Base-by-base conservation (phyloP, 2,113 vertebrate species). In the Oryzias woworae region DNA sequence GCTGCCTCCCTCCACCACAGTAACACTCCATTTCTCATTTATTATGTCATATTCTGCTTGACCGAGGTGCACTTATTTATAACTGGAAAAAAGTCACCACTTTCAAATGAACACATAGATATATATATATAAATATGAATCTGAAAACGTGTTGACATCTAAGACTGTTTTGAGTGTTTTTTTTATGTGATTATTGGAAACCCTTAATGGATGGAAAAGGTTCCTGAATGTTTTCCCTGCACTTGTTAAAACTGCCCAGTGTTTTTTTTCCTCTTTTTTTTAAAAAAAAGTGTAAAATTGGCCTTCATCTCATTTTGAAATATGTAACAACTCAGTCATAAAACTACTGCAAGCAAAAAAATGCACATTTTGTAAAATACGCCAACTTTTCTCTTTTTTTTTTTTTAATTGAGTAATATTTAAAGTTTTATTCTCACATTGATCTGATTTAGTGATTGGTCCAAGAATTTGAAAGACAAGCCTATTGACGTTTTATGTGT, bases 31-130 rank as follows among this genome's bases (percentile, higher is more conserved):
- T 66, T 43, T 65, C 62, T 45, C 62, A 42, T 65, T 58, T 55
- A 60, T 62, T 77, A 53, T 57, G 67, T 22, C 24, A 69, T 73
- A 78, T 57, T 65, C 56, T 81, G 73, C 70, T 79, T 75, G 67
- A 85, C 76, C 43, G 2, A 77, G 79, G 78, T 87, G 88, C 83
- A 88, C 82, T 90, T 88, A 80, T 85, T 87, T 87, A 84, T 80
- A 68, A 78, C 78, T 66, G 66, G 77, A 60, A 70, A 71, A 17
- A 64, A 42, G 57, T 67, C 77, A 78, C 53, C 50, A 28, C 50
- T 75, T 74, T 79, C 58, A 80, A 53, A 83, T 80, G 75, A 77
- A 83, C 76, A 77, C 20, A 80, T 75, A 81, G 51, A 56, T 36
- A 3, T 36, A 2, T 13, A 2, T 13, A 12, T 36, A 12, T 10